Evolutionary conservation across 2,113 vertebrate species (phyloP), one percentile per base, ranked within the genome.

Genomic region (Phrynosoma platyrhinos): DNA sequence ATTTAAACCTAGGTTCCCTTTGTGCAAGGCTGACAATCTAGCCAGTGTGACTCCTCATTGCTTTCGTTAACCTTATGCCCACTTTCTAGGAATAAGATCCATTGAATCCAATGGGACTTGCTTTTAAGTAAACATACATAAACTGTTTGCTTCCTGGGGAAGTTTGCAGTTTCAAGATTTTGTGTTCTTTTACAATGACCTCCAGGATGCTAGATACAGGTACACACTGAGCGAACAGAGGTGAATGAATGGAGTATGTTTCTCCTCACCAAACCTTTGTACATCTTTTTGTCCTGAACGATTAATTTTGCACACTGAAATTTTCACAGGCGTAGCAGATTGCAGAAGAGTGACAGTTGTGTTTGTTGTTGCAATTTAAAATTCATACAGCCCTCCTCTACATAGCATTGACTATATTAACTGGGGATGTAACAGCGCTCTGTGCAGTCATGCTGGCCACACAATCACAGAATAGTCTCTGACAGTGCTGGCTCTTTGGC

Each of bases 201-300:
- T 83, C 90, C 64, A 87, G 81, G 81, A 72, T 21, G 71, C 89
- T 32, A 40, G 83, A 40, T 68, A 58, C 12, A 3, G 64, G 6
- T 21, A 23, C 32, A 66, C 30, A 64, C 14, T 95, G 80, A 79
- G 47, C 7, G 5, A 16, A 0, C 32, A 87, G 32, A 18, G 30
- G 76, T 58, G 2, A 30, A 5, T 66, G n/a, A 78, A 69, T 21
- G 69, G 79, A 86, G 23, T 0, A 36, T 78, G 8, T 18, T 42
- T 18, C 76, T 62, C 30, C 32, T 8, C 2, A n/a, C 42, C 32
- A 30, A 18, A 66, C 23, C 21, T 52, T 78, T 47, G 1, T 2
- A 62, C 62, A 62, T 4, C 32, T 75, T 2, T 72, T 75, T 72
- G 2, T 72, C 68, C 27, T 76, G 66, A 0, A 0, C 36, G 0